These are phyloP conservation scores for Tinea trinotella DNA, from an alignment of 2,888 invertebrate species.

Conservation along the genomic window DNA sequence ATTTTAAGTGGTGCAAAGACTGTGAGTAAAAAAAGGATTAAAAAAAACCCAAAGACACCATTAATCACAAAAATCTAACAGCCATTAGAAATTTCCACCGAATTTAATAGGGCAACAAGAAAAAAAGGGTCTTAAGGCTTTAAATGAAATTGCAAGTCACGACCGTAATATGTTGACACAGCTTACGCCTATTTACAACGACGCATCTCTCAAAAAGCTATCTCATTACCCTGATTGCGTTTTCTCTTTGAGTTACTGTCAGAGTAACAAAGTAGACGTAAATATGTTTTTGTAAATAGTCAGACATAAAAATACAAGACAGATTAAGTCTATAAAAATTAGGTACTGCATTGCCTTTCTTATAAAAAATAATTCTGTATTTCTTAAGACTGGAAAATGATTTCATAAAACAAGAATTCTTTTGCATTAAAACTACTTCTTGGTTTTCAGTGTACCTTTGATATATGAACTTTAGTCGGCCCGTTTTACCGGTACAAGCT, in stretches of 20 bases:
- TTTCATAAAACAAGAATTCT: no score
- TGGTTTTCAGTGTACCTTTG: no score
- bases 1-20: no score
- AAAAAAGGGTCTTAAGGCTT: background rate
- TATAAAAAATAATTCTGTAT: no score
- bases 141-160: conserved; percentile 8
- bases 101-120: background rate
- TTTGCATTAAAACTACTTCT: no score
- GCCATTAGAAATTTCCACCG: background rate
- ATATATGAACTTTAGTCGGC: no score
- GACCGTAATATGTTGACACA: conserved; percentile 9
- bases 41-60: no score
- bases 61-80: background rate
- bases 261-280: background rate
- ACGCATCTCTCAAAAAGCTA: background rate
- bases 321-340: no score
- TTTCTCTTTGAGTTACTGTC: conserved; percentile 4
- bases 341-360: no score
- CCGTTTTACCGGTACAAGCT: no score
- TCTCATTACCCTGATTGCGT: conserved; percentile 10
- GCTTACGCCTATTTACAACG: background rate
- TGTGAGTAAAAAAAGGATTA: no score
- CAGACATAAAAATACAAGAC: background rate
- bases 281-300: background rate
- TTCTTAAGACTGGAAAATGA: no score